Conservation (phyloP, 2,888 invertebrate genomes). For the Nezara viridula region DNA sequence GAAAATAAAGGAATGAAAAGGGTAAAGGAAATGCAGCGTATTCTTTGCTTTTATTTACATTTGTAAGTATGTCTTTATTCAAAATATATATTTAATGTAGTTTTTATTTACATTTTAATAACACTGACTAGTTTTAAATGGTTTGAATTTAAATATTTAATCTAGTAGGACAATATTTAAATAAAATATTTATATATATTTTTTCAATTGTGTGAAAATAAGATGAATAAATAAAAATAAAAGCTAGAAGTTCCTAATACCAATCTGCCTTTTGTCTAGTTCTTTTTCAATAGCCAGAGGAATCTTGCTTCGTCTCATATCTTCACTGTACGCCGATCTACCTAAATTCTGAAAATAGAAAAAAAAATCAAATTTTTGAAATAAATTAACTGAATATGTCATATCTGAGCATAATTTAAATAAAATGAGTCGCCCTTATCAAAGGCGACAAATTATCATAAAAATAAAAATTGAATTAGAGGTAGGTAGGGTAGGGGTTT, state of each 20-base stretch:
- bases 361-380: too few species aligned
- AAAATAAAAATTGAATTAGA: too few species aligned
- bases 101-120: background rate
- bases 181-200: background rate
- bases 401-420: too few species aligned
- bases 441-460: too few species aligned
- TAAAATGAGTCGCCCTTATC: too few species aligned
- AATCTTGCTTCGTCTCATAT: slow-evolving; percentile 68
- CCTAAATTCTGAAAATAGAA: background rate
- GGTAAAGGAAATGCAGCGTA: background rate
- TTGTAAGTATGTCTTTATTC: background rate
- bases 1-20: too few species aligned
- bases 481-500: too few species aligned
- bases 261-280: slow-evolving; percentile 76
- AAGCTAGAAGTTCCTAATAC: slow-evolving; percentile 68
- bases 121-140: background rate
- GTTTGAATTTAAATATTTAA: background rate
- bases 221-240: background rate
- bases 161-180: background rate
- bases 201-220: too few species aligned
- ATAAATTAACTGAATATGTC: too few species aligned
- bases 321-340: background rate
- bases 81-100: background rate
- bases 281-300: slow-evolving; percentile 78
- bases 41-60: background rate